phyloP scores from a whole-genome alignment of 1,140 invertebrate genomes.

The Listronotus oregonensis region DNA sequence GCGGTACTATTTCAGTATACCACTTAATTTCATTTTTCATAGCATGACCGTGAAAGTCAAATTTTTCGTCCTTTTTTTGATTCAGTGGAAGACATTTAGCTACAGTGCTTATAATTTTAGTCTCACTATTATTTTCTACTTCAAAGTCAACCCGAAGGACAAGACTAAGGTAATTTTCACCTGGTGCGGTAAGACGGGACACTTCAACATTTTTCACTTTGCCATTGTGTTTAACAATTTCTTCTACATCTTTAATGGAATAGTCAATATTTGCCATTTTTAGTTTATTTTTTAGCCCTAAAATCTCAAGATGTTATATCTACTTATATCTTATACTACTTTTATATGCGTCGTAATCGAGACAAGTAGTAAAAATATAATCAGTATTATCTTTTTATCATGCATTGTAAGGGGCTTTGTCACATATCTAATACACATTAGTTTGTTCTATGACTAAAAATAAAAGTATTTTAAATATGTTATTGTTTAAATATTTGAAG shows the following conservation, averaged over 20 bases:
- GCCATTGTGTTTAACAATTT: background rate
- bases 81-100: background rate
- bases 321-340: too few relatives aligned
- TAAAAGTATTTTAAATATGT: too few relatives aligned
- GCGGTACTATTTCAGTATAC: constrained; percentile 9
- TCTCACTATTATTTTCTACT: background rate
- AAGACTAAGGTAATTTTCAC: constrained; percentile 12
- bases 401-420: too few relatives aligned
- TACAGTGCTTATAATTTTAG: background rate
- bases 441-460: too few relatives aligned
- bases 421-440: too few relatives aligned
- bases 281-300: too few relatives aligned
- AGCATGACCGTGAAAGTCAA: background rate
- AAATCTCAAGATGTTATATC: too few relatives aligned
- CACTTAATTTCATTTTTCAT: constrained; percentile 18
- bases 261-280: background rate
- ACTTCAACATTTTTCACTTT: constrained; percentile 4
- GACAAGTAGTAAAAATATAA: too few relatives aligned
- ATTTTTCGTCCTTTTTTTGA: background rate
- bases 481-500: too few relatives aligned
- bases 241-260: background rate
- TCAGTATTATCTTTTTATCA: too few relatives aligned
- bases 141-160: constrained; percentile 12
- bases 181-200: constrained; percentile 6
- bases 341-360: too few relatives aligned